Evolutionary conservation across 2,888 invertebrate genomes (phyloP).

Genomic region (Rhimphoctona megacephalus): DNA sequence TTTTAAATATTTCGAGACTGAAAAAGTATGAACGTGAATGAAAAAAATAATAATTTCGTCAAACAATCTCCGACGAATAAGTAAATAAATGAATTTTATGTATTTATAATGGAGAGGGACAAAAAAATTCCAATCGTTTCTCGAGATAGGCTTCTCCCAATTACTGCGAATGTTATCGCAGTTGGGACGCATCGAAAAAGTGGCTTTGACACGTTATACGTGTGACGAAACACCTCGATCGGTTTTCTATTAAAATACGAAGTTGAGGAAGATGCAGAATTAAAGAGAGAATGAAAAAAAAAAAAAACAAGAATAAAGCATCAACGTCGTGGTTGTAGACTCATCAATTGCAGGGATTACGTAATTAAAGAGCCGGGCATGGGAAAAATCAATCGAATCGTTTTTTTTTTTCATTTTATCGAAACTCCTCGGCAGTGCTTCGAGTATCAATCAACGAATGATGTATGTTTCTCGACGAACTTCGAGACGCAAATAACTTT

Average conservation of each 20-base stretch:
- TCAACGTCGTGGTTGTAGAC: background rate
- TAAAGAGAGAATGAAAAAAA: background rate
- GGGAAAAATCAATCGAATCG: slow-evolving; percentile 41
- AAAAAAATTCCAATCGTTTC: background rate
- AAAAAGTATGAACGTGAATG: background rate
- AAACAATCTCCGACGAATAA: background rate
- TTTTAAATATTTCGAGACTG: background rate
- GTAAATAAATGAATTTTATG: background rate
- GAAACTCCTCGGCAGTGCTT: background rate
- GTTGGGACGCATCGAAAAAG: background rate
- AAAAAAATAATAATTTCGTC: background rate
- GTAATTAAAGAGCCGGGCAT: slow-evolving; percentile 20
- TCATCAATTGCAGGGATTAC: slow-evolving; percentile 38
- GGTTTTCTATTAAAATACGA: slow-evolving; percentile 11
- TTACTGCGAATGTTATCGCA: background rate
- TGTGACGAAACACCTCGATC: background rate
- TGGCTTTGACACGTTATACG: background rate
- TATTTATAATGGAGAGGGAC: background rate
- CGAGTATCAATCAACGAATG: slow-evolving; percentile 37
- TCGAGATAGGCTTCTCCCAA: background rate
- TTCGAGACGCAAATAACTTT: background rate
- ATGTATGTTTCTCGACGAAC: background rate
- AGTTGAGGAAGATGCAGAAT: background rate
- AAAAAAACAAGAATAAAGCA: background rate
- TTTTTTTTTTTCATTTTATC: slow-evolving; percentile 12